A percentile compares a stretch with the other conserved stretches of the same genome.
phyloP scores from a whole-genome alignment of 1,140 invertebrate genomes.

The Drosophila pseudoananassae region DNA sequence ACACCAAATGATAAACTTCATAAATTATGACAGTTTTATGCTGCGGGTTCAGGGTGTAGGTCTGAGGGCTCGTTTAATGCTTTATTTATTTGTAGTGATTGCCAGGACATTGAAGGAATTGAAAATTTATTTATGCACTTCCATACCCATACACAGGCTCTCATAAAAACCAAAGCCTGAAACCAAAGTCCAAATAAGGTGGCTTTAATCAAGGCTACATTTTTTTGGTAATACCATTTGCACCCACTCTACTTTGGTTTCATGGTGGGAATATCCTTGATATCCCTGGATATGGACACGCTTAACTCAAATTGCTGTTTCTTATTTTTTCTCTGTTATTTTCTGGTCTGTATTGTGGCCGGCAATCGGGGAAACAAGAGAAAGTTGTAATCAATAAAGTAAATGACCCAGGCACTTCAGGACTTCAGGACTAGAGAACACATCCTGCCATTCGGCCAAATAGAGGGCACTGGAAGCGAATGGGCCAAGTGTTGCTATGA shows the following conservation, averaged over 20 bases:
- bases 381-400: conserved; percentile 76
- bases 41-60: not conserved
- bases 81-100: conserved; percentile 60
- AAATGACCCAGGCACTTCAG: conserved; percentile 67
- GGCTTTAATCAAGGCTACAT: conserved; percentile 53
- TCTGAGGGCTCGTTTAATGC: conserved; percentile 16
- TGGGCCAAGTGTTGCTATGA: conserved; percentile 47
- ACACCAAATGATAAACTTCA: conserved; percentile 67
- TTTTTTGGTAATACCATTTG: conserved; percentile 33
- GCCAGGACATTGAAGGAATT: conserved; percentile 47
- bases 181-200: conserved; percentile 9
- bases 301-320: conserved; percentile 44
- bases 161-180: conserved; percentile 18
- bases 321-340: conserved; percentile 3
- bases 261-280: conserved; percentile 20
- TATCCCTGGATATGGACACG: conserved; percentile 20
- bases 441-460: conserved; percentile 30
- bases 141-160: not conserved
- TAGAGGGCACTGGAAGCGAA: conserved; percentile 24
- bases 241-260: not conserved
- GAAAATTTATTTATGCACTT: conserved; percentile 71
- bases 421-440: conserved; percentile 19
- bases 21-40: conserved; percentile 69
- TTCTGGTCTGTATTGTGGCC: conserved; percentile 2
- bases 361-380: conserved; percentile 38